Evolutionary conservation across 2,797 vertebrate species (phyloP), one percentile per base, ranked within the genome.

Genomic region (Chromobotia macracanthus): DNA sequence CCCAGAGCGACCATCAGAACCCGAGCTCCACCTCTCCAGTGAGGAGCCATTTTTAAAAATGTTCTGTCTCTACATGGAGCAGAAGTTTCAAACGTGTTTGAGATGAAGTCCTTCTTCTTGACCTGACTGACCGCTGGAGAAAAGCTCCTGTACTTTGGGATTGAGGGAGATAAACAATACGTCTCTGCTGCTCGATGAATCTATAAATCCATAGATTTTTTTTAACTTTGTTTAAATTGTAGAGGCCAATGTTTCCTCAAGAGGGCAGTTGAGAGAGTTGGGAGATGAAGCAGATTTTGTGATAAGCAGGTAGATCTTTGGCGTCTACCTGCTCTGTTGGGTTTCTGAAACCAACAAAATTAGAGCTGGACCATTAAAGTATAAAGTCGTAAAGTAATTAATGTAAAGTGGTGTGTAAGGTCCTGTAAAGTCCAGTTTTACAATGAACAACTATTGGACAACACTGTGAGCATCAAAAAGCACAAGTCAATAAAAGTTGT

Each of bases 1-100:
- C 83, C 63, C 48, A 91, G 64, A n/a, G 80, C 64, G 75, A 89
- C 81, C 58, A 92, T 64, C 38, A 93, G 60, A 69, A 87, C 82
- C 82, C 85, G 84, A 61, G 84, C 84, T 80, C 85, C 86, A 74
- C 82, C 25, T 82, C 83, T 90, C 91, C 90, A 85, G 72, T 68
- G 82, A 63, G 64, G 83, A 88, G 88, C 87, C 94, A 94, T 94
- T 81, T 86, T 88, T 66, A 35, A 79, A 68, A 68, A 74, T 79
- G 67, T 18, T 18, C 19, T 41, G 48, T 81, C 75, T 90, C 87
- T 91, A 92, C 90, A 92, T 92, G 89, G 82, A 88, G 86, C 75
- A 82, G 75, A 78, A 73, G 80, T 72, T 76, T 51, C 75, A 28
- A 87, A 79, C 66, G 64, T 11, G 78, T 82, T 75, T 79, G 19